Conservation (phyloP, 2,888 invertebrate genomes). For the Andricus quercusramuli region DNA sequence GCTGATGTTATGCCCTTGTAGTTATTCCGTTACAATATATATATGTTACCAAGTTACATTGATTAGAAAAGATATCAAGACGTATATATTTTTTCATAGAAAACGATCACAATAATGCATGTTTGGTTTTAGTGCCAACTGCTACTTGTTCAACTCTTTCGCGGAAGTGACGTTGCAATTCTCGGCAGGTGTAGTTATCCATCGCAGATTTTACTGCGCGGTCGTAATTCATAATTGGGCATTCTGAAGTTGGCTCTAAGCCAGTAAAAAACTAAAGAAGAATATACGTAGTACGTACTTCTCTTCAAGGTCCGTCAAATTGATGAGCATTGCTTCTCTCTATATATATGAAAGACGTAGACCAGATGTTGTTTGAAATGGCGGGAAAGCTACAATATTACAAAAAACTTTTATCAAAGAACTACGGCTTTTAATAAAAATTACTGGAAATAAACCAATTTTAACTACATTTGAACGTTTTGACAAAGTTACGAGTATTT, state of each 20-base stretch:
- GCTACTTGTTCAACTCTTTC: no score
- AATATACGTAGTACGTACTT: not conserved
- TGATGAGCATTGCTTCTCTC: not conserved
- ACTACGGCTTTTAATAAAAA: not conserved
- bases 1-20: not conserved
- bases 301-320: no score
- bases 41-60: not conserved
- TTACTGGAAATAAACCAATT: no score
- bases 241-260: conserved; percentile 14
- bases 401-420: not conserved
- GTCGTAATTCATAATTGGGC: conserved; percentile 6
- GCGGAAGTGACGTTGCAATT: not conserved
- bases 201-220: not conserved
- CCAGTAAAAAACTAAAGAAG: not conserved
- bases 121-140: no score
- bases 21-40: not conserved
- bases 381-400: not conserved
- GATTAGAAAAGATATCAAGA: no score
- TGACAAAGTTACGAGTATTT: no score
- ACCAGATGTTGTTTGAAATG: not conserved
- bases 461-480: no score
- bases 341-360: not conserved
- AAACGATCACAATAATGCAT: no score
- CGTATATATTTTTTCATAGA: no score
- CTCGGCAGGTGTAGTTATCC: not conserved